phyloP scores from a whole-genome alignment of 2,113 vertebrate genomes.

The Dicaeum eximium region DNA sequence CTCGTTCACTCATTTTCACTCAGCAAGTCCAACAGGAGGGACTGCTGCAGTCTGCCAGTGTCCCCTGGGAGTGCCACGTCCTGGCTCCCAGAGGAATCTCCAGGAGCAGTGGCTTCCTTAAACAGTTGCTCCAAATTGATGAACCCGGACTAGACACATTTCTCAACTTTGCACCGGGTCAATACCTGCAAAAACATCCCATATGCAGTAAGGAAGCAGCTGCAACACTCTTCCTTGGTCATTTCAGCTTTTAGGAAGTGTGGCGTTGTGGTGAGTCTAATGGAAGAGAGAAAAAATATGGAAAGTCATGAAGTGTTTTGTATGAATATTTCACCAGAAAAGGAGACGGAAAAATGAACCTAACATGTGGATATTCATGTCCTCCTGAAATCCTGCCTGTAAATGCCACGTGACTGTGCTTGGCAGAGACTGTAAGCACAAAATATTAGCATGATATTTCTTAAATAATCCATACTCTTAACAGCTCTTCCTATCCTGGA shows the following conservation, averaged over 20 bases:
- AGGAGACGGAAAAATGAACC: not conserved
- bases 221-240: rapidly evolving
- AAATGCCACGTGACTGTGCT: not conserved
- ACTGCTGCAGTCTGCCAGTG: not conserved
- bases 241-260: not conserved
- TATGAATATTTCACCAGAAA: not conserved
- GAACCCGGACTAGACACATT: not conserved
- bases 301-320: not conserved
- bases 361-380: not conserved
- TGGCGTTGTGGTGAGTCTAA: not conserved
- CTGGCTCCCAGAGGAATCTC: not conserved
- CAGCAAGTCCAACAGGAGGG: not conserved
- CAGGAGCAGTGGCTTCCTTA: not conserved
- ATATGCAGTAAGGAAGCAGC: not conserved
- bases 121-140: not conserved
- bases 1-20: slow-evolving; percentile 43
- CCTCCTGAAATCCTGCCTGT: not conserved
- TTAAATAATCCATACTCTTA: not conserved
- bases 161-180: not conserved
- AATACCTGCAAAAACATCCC: not conserved
- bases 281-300: not conserved
- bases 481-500: not conserved
- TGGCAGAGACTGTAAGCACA: not conserved
- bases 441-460: not conserved
- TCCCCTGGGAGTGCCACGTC: not conserved